Percentiles rank a stretch among this genome's conserved stretches.
phyloP scores from a whole-genome alignment of 2,797 vertebrate genomes.

The Knipowitschia caucasica region DNA sequence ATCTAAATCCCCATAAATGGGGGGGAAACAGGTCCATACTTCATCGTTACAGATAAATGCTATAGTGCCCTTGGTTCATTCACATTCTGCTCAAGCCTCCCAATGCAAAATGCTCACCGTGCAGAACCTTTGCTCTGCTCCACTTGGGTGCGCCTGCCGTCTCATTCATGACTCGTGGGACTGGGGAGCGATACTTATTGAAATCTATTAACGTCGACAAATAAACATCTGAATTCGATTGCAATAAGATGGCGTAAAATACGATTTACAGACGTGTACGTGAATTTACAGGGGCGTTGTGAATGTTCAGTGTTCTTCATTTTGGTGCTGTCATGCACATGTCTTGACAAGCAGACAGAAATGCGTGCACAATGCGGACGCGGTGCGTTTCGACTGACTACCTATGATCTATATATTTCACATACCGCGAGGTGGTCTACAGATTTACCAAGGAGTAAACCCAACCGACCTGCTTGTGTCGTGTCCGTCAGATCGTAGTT shows the following conservation, averaged over 20 bases:
- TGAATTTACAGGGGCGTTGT: not conserved
- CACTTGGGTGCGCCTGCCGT: constrained; percentile 65
- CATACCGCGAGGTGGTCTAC: not conserved
- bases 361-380: constrained; percentile 39
- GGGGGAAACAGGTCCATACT: constrained; percentile 2
- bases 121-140: constrained; percentile 45
- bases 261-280: constrained; percentile 5
- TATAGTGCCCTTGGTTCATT: constrained; percentile 34
- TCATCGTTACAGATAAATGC: constrained; percentile 3
- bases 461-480: constrained; percentile 89
- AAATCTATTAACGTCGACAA: constrained; percentile 33
- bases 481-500: constrained; percentile 93
- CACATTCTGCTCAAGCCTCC: constrained; percentile 42
- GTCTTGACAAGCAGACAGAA: constrained; percentile 1
- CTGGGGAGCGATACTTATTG: not conserved
- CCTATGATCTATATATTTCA: not conserved
- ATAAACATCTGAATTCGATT: constrained; percentile 27
- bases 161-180: constrained; percentile 60
- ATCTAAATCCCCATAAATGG: constrained; percentile 47
- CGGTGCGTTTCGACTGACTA: constrained; percentile 13
- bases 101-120: constrained; percentile 34
- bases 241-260: constrained; percentile 11
- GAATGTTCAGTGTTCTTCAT: constrained; percentile 12
- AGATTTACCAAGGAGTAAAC: not conserved
- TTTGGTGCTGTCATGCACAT: constrained; percentile 20